These are phyloP conservation scores for Perognathus longimembris DNA, from an alignment of 2,113 vertebrate species.

Conservation along the genomic window DNA sequence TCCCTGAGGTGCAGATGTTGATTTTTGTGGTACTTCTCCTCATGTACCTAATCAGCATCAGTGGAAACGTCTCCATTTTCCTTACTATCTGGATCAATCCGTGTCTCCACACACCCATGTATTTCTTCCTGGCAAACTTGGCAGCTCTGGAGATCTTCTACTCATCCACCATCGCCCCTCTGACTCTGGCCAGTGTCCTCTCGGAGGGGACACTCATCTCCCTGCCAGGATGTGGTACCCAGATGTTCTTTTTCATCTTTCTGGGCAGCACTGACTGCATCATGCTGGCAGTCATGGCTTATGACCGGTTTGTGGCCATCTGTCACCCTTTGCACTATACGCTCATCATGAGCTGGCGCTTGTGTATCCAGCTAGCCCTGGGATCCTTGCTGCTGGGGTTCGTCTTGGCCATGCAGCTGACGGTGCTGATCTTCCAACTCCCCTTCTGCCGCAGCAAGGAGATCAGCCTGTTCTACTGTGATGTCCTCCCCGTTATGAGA, in stretches of 20 bases:
- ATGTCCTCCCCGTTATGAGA: conserved; percentile 66
- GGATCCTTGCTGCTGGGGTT: conserved; percentile 45
- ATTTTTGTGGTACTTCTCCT: conserved; percentile 58
- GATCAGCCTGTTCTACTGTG: conserved; percentile 69
- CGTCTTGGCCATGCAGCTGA: conserved; percentile 41
- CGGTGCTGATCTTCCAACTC: conserved; percentile 64
- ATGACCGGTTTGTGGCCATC: conserved; percentile 73
- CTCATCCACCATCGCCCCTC: conserved; percentile 56
- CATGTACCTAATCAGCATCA: conserved; percentile 50
- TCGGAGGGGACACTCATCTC: conserved; percentile 51
- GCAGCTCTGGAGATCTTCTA: conserved; percentile 36
- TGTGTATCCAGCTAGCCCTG: conserved; percentile 56
- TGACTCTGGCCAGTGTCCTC: conserved; percentile 59
- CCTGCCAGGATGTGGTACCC: conserved; percentile 39
- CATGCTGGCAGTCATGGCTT: conserved; percentile 69
- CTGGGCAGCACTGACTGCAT: conserved; percentile 69
- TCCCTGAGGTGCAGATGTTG: conserved; percentile 18
- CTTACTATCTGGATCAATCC: not conserved
- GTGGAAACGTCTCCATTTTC: not conserved
- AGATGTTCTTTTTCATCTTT: conserved; percentile 73
- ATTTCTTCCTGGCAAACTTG: conserved; percentile 56
- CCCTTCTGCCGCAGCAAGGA: conserved; percentile 73
- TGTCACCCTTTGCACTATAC: conserved; percentile 67
- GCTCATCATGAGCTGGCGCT: conserved; percentile 62
- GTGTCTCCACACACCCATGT: conserved; percentile 35